Evolutionary conservation across 2,888 invertebrate species (phyloP), one percentile per base, ranked within the genome.

Genomic region (Calephelis perditalis): DNA sequence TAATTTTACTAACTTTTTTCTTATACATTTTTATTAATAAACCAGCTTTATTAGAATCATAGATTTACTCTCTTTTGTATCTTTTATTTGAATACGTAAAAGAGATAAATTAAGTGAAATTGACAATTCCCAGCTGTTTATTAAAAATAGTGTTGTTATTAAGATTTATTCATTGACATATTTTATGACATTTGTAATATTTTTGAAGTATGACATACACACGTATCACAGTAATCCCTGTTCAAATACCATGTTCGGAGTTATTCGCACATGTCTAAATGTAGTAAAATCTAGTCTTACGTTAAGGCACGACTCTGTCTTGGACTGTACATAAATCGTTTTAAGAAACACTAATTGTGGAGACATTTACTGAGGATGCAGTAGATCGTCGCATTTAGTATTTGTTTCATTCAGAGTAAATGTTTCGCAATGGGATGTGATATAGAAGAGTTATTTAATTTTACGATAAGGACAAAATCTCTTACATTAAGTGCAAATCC

Each of bases 281-380:
- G 81, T 86, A 86, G 89, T 87, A 87, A 88, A 89, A 81, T 90
- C 89, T 90, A 90, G 89, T 90, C 89, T 86, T 89, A 88, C 78
- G 78, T 85, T 88, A 88, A 86, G 87, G 82, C 83, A 79, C 79
- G 77, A 78, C 78, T 79, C 76, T 77, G 81, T 84, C 82, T 85
- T 81, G 78, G 76, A 83, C 78, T 89, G 86, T 89, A 86, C 71
- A 86, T 89, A 88, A 73, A 78, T 75, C 77, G 77, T 76, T 79
- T 71, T 83, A 82, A 79, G 79, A 69, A 73, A 72, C 81, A 81
- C 77, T 74, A 76, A 75, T 83, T 84, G 82, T 74, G 74, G 74
- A 71, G 78, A 78, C 80, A 79, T 86, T 84, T 79, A 79, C 80
- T 81, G 81, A 64, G 65, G 73, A 74, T 73, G 71, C 40, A 12